Base-by-base conservation (phyloP, 1,140 invertebrate species). In the Caerostris extrusa region DNA sequence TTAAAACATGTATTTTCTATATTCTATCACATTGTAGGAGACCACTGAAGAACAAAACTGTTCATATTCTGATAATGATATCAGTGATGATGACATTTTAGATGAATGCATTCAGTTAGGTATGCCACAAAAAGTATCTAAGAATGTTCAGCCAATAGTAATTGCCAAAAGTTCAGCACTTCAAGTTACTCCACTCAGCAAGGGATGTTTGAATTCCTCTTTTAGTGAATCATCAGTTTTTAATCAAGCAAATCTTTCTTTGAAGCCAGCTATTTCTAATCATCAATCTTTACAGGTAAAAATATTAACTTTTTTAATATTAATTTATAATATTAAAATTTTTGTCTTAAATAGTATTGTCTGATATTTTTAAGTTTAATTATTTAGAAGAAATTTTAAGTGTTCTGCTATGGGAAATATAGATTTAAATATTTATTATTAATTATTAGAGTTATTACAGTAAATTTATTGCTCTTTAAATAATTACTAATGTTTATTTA, bases 51-150 rank as follows among this genome's bases (percentile, higher is more conserved):
- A 53, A 17, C 86, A n/a, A 64, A 17, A 61, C 34, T 88, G 58
- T 55, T 61, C 86, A 50, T 88, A 64, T 88, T 88, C 58, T 55
- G 61, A 88, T 19, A 64, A 64, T 67, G 60, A 88, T 53, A 50
- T 19, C 12, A 67, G 86, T 67, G 86, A 88, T 64, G 60, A 64
- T 7, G 86, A 67, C n/a, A 56, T 64, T 53, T 53, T 64, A 17
- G 60, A 61, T 3, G 56, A 88, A 17, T 88, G 86, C 53, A 64
- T 88, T 53, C 60, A 53, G 19, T 53, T 88, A 53, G 86, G 86
- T 53, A 61, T 61, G 86, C 86, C 86, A 8, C 60, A 88, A 55
- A 88, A 64, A 7, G 17, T 50, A 55, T 50, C 19, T 53, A 77
- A 12, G 12, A 10, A 10, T 64, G 12, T 14, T 53, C 50, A 50